Evolutionary conservation across 2,113 vertebrate genomes (phyloP), one percentile per base, ranked within the genome.

Genomic region (Dicaeum eximium): DNA sequence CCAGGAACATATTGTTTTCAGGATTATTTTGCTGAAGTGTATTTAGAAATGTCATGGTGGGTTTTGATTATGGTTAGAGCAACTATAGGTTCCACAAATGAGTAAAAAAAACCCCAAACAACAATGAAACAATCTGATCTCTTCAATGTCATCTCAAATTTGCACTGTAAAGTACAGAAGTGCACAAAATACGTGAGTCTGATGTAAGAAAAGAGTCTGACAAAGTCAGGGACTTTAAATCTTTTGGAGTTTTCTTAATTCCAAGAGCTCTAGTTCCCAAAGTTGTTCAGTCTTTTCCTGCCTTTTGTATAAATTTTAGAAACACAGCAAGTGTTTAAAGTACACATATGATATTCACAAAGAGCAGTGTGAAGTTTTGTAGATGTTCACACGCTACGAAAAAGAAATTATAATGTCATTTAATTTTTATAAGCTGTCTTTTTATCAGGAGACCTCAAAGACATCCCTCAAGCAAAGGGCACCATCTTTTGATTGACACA

Each of bases 371-470:
- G 6, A 78, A 60, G 21, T 58, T 94, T 42, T 77, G 13, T 54
- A 70, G n/a, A 12, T 22, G 27, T 18, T 22, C 23, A 47, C 8
- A 18, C 0, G 0, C 15, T 11, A 31, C 6, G 10, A 28, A 58
- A 64, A 86, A 85, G 4, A 57, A 22, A 40, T 38, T 7, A 72
- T 28, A 45, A 62, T 12, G 56, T 8, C 2, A 45, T 40, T 40
- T 51, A 48, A 13, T 15, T 84, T 72, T 81, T 45, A 37, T 23
- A 18, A 18, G 2, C 8, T 58, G 11, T 30, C 53, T 44, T 70
- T 82, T 45, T 37, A 66, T 42, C 27, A 64, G 22, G 11, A 62
- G 7, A 81, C 10, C 51, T 64, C 83, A 78, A 51, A 81, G 28
- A 18, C 15, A 54, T 5, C 23, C 37, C 61, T 62, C 28, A 48